Conservation (phyloP, 1,140 invertebrate genomes). For the Drosophila sproati region DNA sequence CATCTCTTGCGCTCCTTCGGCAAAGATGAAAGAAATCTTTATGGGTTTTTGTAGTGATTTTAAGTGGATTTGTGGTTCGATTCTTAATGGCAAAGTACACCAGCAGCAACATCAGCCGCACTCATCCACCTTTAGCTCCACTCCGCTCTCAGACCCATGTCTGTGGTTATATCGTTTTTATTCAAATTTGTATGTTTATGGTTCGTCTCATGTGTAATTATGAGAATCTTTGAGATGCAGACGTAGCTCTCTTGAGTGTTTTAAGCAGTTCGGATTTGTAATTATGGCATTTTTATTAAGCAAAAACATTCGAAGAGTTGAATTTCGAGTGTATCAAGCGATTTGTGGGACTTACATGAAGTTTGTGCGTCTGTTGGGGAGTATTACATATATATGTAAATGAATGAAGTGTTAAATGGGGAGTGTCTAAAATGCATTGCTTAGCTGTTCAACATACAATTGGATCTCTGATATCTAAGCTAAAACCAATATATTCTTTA, state of each 20-base stretch:
- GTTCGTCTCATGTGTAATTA: slow-evolving; percentile 78
- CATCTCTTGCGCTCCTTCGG: slow-evolving; percentile 53
- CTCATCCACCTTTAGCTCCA: slow-evolving; percentile 24
- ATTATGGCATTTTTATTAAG: slow-evolving; percentile 72
- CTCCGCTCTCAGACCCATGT: slow-evolving; percentile 49
- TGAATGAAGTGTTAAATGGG: slow-evolving; percentile 26
- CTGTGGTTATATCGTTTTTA: slow-evolving; percentile 76
- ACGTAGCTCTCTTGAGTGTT: slow-evolving; percentile 63
- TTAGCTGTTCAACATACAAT: neutral
- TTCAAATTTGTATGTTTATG: slow-evolving; percentile 80
- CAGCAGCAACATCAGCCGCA: slow-evolving; percentile 24
- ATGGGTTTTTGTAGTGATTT: slow-evolving; percentile 82
- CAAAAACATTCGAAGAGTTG: slow-evolving; percentile 55
- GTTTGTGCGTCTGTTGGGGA: slow-evolving; percentile 31
- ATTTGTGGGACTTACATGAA: slow-evolving; percentile 19
- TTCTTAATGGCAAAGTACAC: slow-evolving; percentile 81
- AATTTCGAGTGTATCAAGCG: slow-evolving; percentile 18
- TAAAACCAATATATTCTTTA: neutral
- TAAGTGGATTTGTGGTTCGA: slow-evolving; percentile 83
- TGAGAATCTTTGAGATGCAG: slow-evolving; percentile 68
- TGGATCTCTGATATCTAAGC: neutral
- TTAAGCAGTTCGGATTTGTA: slow-evolving; percentile 69
- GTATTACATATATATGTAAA: neutral
- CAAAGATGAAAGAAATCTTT: slow-evolving; percentile 78
- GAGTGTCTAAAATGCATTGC: neutral